phyloP scores from a whole-genome alignment of 2,888 invertebrate genomes.

The Ochropleura leucogaster region DNA sequence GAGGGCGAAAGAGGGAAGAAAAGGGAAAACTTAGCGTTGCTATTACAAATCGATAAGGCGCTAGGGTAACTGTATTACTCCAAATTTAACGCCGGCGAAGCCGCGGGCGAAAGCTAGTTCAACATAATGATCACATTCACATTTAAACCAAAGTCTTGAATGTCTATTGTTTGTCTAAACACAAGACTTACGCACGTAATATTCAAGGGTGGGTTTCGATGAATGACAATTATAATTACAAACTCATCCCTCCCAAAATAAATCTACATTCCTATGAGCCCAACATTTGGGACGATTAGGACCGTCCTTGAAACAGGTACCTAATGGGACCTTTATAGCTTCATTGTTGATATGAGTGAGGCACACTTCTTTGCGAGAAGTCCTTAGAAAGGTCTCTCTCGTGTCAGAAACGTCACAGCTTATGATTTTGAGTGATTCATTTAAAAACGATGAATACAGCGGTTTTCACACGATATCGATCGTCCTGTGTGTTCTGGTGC shows the following conservation, averaged over 20 bases:
- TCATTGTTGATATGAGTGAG: slow-evolving; percentile 26
- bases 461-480: neutral
- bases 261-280: neutral
- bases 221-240: neutral
- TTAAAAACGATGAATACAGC: slow-evolving; percentile 37
- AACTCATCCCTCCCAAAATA: slow-evolving; percentile 9
- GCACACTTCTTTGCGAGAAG: slow-evolving; percentile 13
- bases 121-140: too few relatives aligned
- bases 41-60: too few relatives aligned
- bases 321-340: slow-evolving; percentile 15
- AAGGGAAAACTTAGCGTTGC: too few relatives aligned
- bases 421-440: slow-evolving; percentile 8
- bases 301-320: slow-evolving; percentile 2
- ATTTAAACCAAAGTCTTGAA: neutral
- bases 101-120: too few relatives aligned
- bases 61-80: too few relatives aligned
- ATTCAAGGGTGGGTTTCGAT: neutral
- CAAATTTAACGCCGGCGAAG: too few relatives aligned
- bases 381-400: slow-evolving; percentile 6
- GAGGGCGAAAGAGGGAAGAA: too few relatives aligned
- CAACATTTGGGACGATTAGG: neutral
- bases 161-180: neutral
- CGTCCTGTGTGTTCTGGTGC: neutral
- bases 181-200: neutral
- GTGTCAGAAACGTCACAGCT: neutral